These are phyloP conservation scores for Coenonympha glycerion DNA, from an alignment of 2,888 invertebrate species.

Conservation along the genomic window DNA sequence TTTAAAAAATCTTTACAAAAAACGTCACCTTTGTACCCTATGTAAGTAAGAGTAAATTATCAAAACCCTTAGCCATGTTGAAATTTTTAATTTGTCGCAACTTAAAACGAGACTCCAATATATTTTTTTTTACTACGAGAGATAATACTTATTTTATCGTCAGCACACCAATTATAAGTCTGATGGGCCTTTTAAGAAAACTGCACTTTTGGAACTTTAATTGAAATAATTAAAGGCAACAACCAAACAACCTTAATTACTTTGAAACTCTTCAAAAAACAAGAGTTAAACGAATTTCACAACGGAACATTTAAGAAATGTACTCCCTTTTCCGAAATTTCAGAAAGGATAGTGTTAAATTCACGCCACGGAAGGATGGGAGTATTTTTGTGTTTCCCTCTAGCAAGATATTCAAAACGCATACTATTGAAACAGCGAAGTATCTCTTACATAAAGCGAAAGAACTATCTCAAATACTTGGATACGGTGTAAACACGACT, in stretches of 20 bases:
- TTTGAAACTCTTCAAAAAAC: not conserved
- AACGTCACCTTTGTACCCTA: too few relatives aligned
- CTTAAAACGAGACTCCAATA: too few relatives aligned
- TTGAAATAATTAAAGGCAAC: not conserved
- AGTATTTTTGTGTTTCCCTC: conserved; percentile 8
- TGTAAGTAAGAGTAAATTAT: too few relatives aligned
- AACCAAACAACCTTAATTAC: not conserved
- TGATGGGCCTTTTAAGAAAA: not conserved
- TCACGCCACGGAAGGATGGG: not conserved
- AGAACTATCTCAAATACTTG: conserved; percentile 27
- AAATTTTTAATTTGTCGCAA: too few relatives aligned
- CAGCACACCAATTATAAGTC: not conserved
- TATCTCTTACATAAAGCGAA: conserved; percentile 26
- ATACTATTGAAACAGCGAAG: conserved; percentile 24
- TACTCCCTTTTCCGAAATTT: not conserved
- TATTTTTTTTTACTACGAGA: too few relatives aligned
- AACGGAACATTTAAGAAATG: not conserved
- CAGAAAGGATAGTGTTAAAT: conserved; percentile 1
- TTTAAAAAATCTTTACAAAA: too few relatives aligned
- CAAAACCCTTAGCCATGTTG: too few relatives aligned
- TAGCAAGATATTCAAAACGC: conserved; percentile 20
- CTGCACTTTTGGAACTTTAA: not conserved
- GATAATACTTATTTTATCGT: not conserved
- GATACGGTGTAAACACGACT: conserved; percentile 25
- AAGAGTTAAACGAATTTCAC: not conserved